Percentiles rank a stretch among this genome's conserved stretches.
phyloP scores from a whole-genome alignment of 2,888 invertebrate genomes.

The Thyatira batis region DNA sequence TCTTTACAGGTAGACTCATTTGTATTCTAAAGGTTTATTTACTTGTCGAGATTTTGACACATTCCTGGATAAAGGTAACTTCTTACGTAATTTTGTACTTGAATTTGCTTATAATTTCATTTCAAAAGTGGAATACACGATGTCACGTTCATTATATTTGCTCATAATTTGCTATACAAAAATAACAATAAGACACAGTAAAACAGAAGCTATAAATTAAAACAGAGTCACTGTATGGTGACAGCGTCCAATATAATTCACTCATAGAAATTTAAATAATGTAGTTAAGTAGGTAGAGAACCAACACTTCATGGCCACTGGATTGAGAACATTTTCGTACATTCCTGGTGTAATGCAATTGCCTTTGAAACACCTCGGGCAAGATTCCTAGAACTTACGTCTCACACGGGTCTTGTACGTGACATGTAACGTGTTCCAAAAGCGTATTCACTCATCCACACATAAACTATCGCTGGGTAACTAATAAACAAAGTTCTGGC shows the following conservation, averaged over 20 bases:
- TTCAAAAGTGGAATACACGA: too few relatives aligned
- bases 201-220: too few relatives aligned
- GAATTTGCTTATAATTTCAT: too few relatives aligned
- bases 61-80: too few relatives aligned
- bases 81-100: too few relatives aligned
- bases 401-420: slow-evolving; percentile 20
- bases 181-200: too few relatives aligned
- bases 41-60: background rate
- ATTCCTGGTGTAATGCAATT: slow-evolving; percentile 1
- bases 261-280: too few relatives aligned
- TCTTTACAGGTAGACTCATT: background rate
- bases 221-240: too few relatives aligned
- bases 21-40: background rate
- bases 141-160: too few relatives aligned
- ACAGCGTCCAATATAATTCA: background rate
- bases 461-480: background rate
- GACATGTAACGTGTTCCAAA: slow-evolving; percentile 7
- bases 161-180: too few relatives aligned
- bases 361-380: slow-evolving; percentile 15
- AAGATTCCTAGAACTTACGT: slow-evolving; percentile 10
- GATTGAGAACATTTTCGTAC: background rate
- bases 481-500: background rate
- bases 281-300: background rate
- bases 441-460: background rate
- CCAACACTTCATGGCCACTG: background rate